Percentiles rank a stretch among this genome's conserved stretches.
Conservation (phyloP, 2,888 invertebrate species). For the Metellina segmentata region DNA sequence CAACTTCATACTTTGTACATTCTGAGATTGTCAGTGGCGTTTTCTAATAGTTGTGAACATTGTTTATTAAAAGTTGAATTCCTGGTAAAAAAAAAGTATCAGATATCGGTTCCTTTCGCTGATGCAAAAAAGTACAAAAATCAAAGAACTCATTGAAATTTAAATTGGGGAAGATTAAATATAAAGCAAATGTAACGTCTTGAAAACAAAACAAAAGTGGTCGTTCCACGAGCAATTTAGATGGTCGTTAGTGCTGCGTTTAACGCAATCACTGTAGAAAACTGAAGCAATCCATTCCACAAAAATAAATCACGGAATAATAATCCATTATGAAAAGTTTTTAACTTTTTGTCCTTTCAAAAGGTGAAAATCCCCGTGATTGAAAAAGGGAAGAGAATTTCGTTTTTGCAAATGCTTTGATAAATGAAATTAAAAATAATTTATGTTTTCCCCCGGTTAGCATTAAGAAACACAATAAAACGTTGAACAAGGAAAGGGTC, state of each 20-base stretch:
- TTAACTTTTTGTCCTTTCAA: background rate
- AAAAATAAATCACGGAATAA: background rate
- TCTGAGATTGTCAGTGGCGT: too few relatives aligned
- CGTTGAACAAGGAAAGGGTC: background rate
- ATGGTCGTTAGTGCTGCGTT: slow-evolving; percentile 17
- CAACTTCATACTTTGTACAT: too few relatives aligned
- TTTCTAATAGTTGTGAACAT: too few relatives aligned
- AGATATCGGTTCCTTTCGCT: too few relatives aligned
- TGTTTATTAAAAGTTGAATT: too few relatives aligned
- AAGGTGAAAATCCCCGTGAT: background rate
- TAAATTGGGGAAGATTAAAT: too few relatives aligned
- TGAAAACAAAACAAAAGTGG: too few relatives aligned
- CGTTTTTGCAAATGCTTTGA: background rate
- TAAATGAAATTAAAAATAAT: slow-evolving; percentile 9
- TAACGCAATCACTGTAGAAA: slow-evolving; percentile 8
- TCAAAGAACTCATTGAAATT: too few relatives aligned
- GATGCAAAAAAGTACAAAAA: too few relatives aligned
- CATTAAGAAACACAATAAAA: background rate
- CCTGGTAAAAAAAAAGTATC: too few relatives aligned
- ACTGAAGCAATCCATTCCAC: background rate
- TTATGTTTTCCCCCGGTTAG: background rate
- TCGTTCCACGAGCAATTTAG: too few relatives aligned
- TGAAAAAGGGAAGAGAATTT: background rate
- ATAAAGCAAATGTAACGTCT: too few relatives aligned
- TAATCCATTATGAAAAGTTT: background rate